A percentile compares a stretch with the other conserved stretches of the same genome.
These are phyloP conservation scores for Campoletis raptor DNA, from an alignment of 2,888 invertebrate species.

Conservation along the genomic window DNA sequence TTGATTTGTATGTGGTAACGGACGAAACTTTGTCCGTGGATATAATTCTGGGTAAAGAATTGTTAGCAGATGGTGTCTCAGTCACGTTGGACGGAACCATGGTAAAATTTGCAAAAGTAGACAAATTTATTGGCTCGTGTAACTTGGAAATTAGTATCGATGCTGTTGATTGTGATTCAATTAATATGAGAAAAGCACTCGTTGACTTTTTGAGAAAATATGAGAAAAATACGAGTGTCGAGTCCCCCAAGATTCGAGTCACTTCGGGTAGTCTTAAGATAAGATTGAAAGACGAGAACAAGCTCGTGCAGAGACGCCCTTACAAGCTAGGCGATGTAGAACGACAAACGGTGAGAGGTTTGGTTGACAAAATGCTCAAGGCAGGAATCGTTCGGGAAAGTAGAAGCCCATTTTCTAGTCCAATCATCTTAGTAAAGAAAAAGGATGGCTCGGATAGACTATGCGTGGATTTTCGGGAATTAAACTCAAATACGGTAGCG, in stretches of 20 bases:
- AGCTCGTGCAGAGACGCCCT: constrained; percentile 5
- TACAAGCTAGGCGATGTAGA: constrained; percentile 15
- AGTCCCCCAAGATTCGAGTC: constrained; percentile 15
- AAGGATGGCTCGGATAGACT: constrained; percentile 25
- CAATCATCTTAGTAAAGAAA: constrained; percentile 21
- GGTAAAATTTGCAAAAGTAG: too few species aligned
- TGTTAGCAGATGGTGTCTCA: constrained; percentile 14
- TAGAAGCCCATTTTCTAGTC: constrained; percentile 36
- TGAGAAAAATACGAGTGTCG: background rate
- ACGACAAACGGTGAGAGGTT: constrained; percentile 31
- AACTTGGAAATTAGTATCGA: background rate
- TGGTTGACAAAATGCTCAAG: constrained; percentile 34
- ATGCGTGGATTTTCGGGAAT: constrained; percentile 22
- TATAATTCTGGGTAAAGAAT: constrained; percentile 30
- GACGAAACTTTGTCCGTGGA: constrained; percentile 18
- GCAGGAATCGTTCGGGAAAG: constrained; percentile 45
- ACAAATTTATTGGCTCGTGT: constrained; percentile 16
- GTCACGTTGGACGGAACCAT: background rate
- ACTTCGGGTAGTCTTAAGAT: background rate
- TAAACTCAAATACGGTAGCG: constrained; percentile 24
- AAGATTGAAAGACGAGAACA: constrained; percentile 5
- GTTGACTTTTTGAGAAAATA: background rate
- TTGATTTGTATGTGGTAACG: constrained; percentile 19
- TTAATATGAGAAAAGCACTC: constrained; percentile 12
- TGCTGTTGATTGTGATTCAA: background rate